Evolutionary conservation across 1,140 invertebrate species (phyloP), one percentile per base, ranked within the genome.

Genomic region (Dryas iulia): DNA sequence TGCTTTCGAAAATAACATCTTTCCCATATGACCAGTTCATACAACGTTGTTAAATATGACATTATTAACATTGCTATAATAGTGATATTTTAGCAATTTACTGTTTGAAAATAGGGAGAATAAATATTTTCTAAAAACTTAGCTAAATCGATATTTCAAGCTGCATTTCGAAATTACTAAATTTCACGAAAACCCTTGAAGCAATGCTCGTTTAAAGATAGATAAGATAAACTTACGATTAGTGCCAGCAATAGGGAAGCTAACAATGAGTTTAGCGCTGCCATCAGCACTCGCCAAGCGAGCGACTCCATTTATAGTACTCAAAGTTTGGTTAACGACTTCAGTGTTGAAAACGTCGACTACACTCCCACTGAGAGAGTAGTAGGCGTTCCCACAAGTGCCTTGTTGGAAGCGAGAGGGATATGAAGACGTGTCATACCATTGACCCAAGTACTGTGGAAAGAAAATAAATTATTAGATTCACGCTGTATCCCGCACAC

Each of bases 401-500:
- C 86, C 83, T 4, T 59, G 54, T 79, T 91, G 83, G 73, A 81
- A 83, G 4, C 26, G 54, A 1, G 80, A 68, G 3, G 82, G 77
- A 18, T 90, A 91, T 4, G 82, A 77, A 65, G 80, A 77, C 1
- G 86, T 89, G 6, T 83, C 74, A 30, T 85, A 68, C 90, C 90
- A 92, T 25, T 72, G 54, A 7, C 86, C 86, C 54, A 33, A 54
- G 14, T 60, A 68, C 66, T 56, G 14, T 1, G 53, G 35, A 26
- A 69, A 58, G 56, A 35, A 10, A 14, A 14, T 14, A 47, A 14
- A n/a, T n/a, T n/a, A n/a, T n/a, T n/a, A n/a, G n/a, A n/a, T n/a
- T n/a, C n/a, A n/a, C n/a, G n/a, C n/a, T n/a, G n/a, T n/a, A n/a
- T n/a, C n/a, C n/a, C n/a, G n/a, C n/a, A n/a, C n/a, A n/a, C n/a